A percentile compares a stretch with the other conserved stretches of the same genome.
These are phyloP conservation scores for Clarias laeviceps DNA, from an alignment of 2,797 vertebrate genomes.

Conservation along the genomic window DNA sequence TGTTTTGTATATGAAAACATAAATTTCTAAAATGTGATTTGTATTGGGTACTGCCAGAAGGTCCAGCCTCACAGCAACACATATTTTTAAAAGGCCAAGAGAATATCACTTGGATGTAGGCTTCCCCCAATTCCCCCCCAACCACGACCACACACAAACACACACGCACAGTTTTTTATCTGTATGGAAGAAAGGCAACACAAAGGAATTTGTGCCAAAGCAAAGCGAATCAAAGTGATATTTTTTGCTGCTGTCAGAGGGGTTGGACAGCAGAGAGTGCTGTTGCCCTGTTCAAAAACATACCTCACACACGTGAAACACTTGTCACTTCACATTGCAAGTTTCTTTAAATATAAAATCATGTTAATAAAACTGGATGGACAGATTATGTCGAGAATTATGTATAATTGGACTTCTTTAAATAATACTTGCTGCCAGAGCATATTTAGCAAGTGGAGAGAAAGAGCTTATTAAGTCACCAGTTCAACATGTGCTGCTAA, in stretches of 20 bases:
- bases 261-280: slow-evolving; percentile 65
- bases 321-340: slow-evolving; percentile 60
- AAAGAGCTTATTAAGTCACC: slow-evolving; percentile 34
- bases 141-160: too few relatives aligned
- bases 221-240: background rate
- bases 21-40: background rate
- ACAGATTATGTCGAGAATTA: slow-evolving; percentile 73
- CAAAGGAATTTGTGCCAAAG: slow-evolving; percentile 29
- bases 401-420: slow-evolving; percentile 75
- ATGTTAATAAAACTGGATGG: slow-evolving; percentile 73
- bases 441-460: slow-evolving; percentile 61
- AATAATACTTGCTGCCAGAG: slow-evolving; percentile 67
- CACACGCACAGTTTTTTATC: background rate
- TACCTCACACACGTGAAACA: slow-evolving; percentile 53
- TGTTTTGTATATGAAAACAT: background rate
- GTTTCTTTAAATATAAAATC: slow-evolving; percentile 66
- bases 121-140: background rate
- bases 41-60: background rate
- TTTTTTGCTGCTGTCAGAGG: slow-evolving; percentile 1
- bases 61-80: background rate
- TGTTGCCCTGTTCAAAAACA: slow-evolving; percentile 63
- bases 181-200: slow-evolving; percentile 25
- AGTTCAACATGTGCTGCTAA: slow-evolving; percentile 41
- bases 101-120: background rate
- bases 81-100: slow-evolving; percentile 11